Evolutionary conservation across 1,140 invertebrate genomes (phyloP).

Genomic region (Samia ricini): DNA sequence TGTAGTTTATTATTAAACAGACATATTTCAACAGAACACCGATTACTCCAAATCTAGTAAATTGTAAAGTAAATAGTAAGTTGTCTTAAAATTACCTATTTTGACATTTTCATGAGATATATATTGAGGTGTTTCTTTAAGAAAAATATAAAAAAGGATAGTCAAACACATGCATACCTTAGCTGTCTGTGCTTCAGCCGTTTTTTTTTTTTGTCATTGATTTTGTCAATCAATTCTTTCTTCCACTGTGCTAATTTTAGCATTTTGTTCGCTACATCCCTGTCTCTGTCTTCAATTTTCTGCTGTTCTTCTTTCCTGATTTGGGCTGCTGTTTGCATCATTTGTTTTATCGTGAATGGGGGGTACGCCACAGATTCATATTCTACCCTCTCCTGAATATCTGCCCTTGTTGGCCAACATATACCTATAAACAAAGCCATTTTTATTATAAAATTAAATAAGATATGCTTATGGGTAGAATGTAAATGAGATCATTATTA

Average conservation of each 20-base stretch:
- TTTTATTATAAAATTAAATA: not conserved
- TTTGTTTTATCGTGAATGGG: conserved; percentile 80
- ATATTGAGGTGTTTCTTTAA: no score
- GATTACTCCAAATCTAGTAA: no score
- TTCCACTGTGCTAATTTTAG: conserved; percentile 83
- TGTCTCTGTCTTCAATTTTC: conserved; percentile 77
- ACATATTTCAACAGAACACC: no score
- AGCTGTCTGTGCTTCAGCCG: conserved; percentile 78
- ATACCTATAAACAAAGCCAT: conserved; percentile 38
- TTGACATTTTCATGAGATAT: no score
- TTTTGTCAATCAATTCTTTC: conserved; percentile 79
- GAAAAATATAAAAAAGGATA: no score
- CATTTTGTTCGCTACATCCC: conserved; percentile 79
- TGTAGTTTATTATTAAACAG: no score
- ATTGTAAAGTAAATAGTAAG: no score
- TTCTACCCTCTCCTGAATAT: conserved; percentile 78
- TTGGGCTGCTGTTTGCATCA: conserved; percentile 75
- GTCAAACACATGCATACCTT: no score
- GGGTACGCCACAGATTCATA: conserved; percentile 81
- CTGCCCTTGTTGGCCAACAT: conserved; percentile 70
- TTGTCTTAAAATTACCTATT: no score
- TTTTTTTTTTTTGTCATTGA: conserved; percentile 84
- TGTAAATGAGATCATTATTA: no score
- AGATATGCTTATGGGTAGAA: no score
- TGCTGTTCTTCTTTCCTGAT: conserved; percentile 54